phyloP scores from a whole-genome alignment of 2,113 vertebrate species.

The Pangasianodon gigas region DNA sequence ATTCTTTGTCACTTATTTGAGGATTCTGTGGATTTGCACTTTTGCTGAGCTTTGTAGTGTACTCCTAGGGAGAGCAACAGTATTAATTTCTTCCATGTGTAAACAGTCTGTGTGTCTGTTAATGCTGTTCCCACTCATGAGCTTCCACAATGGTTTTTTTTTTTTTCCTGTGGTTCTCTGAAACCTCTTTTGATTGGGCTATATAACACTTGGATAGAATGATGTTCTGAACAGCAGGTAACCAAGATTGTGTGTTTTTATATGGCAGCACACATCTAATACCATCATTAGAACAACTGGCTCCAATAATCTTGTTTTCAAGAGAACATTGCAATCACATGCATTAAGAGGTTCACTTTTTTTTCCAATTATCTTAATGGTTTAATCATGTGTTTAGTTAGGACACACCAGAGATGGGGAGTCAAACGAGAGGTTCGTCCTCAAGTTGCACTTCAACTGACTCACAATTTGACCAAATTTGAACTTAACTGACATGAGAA shows the following conservation, averaged over 20 bases:
- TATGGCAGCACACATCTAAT: background rate
- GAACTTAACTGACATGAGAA: background rate
- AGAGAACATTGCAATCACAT: background rate
- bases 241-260: background rate
- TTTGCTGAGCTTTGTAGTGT: background rate
- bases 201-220: slow-evolving; percentile 18
- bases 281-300: background rate
- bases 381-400: background rate
- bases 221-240: slow-evolving; percentile 19
- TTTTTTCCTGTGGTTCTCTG: background rate
- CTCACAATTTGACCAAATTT: background rate
- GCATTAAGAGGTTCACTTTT: background rate
- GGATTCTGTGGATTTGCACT: background rate
- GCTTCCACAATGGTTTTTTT: background rate
- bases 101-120: background rate
- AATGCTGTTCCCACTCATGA: background rate
- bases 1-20: background rate
- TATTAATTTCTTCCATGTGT: background rate
- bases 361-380: background rate
- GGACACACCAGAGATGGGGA: background rate
- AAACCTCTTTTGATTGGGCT: slow-evolving; percentile 15
- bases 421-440: background rate
- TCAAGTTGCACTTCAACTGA: background rate
- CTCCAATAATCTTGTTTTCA: background rate
- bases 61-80: background rate